A percentile compares a stretch with the other conserved stretches of the same genome.
phyloP scores from a whole-genome alignment of 2,797 vertebrate genomes.

The Macroramphosus scolopax region DNA sequence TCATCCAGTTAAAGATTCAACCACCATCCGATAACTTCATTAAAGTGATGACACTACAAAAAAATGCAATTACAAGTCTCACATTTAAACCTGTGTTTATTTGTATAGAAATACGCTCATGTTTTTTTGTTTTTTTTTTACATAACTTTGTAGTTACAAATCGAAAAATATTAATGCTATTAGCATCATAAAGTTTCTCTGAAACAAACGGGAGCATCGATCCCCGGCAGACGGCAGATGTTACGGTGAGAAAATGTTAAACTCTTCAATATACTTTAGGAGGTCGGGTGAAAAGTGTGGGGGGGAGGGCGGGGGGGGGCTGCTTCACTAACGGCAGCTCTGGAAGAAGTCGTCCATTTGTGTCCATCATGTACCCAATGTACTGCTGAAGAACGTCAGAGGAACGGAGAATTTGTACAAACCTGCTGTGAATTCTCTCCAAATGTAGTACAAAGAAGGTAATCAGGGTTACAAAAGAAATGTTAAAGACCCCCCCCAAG shows the following conservation, averaged over 20 bases:
- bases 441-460: slow-evolving; percentile 56
- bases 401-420: slow-evolving; percentile 68
- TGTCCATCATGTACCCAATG: slow-evolving; percentile 54
- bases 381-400: slow-evolving; percentile 51
- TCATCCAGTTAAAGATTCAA: too few species aligned
- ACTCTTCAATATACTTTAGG: slow-evolving; percentile 57
- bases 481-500: slow-evolving; percentile 38
- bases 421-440: slow-evolving; percentile 73
- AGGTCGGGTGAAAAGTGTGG: background rate
- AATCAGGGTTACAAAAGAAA: slow-evolving; percentile 59
- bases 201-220: slow-evolving; percentile 57
- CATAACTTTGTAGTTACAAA: slow-evolving; percentile 76
- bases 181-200: slow-evolving; percentile 69
- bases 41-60: too few species aligned
- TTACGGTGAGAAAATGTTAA: slow-evolving; percentile 71
- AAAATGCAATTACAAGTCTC: too few species aligned
- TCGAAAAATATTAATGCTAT: slow-evolving; percentile 75
- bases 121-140: too few species aligned
- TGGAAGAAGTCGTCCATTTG: slow-evolving; percentile 42
- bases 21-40: too few species aligned
- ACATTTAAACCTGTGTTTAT: slow-evolving; percentile 78
- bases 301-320: too few species aligned
- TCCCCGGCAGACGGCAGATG: slow-evolving; percentile 58
- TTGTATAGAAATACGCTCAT: slow-evolving; percentile 80
- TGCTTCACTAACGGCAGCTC: slow-evolving; percentile 27